These are phyloP conservation scores for Cotesia congregata DNA, from an alignment of 2,888 invertebrate species.

Conservation along the genomic window DNA sequence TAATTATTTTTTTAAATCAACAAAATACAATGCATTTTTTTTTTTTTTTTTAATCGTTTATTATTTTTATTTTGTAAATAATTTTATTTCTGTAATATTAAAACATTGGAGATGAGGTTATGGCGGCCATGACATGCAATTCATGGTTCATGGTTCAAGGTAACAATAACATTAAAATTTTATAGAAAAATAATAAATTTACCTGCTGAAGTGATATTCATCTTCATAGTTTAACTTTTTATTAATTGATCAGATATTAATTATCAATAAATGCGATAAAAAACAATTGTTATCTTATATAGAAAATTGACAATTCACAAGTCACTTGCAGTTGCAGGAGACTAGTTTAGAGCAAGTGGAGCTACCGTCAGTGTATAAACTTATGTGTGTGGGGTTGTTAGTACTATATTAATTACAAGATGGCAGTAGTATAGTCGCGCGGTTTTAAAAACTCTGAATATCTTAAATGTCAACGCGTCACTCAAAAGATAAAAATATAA, in stretches of 20 bases:
- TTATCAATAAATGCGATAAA: not conserved
- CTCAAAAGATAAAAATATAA: no score
- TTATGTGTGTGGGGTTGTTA: no score
- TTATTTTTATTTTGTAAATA: slow-evolving; percentile 1
- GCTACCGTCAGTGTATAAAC: no score
- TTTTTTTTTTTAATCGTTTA: not conserved
- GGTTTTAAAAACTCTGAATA: no score
- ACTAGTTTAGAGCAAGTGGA: not conserved
- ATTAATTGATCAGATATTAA: not conserved
- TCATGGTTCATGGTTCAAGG: slow-evolving; percentile 60
- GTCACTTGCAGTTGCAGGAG: not conserved
- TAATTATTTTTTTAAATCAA: no score
- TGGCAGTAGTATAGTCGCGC: no score
- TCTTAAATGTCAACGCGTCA: no score
- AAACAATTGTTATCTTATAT: not conserved
- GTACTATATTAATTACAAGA: no score
- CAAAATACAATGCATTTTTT: no score
- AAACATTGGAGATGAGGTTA: slow-evolving; percentile 55
- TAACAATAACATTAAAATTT: slow-evolving; percentile 2
- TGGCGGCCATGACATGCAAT: slow-evolving; percentile 60
- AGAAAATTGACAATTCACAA: not conserved
- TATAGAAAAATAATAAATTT: slow-evolving; percentile 28
- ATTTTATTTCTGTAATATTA: not conserved
- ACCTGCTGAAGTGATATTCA: slow-evolving; percentile 71
- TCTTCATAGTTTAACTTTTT: slow-evolving; percentile 50